phyloP scores from a whole-genome alignment of 2,113 vertebrate species.

The Melanocharis versteri region DNA sequence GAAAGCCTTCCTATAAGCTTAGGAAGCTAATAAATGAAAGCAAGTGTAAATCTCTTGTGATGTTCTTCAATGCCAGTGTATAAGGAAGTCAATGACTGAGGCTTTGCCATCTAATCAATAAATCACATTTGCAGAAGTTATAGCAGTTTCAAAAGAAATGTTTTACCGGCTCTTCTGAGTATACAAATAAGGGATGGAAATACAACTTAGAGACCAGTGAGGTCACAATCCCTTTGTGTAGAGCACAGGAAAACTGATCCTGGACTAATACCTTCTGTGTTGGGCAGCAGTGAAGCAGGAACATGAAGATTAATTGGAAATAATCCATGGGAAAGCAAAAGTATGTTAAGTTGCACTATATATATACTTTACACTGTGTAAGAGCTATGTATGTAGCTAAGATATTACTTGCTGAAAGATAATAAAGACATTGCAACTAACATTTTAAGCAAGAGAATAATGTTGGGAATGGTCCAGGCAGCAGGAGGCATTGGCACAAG shows the following conservation, averaged over 20 bases:
- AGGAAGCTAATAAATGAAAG: not conserved
- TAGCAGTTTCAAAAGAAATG: not conserved
- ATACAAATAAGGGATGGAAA: not conserved
- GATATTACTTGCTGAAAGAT: not conserved
- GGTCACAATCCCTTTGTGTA: not conserved
- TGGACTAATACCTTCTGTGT: not conserved
- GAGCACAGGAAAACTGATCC: not conserved
- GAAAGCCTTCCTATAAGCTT: not conserved
- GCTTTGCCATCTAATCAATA: not conserved
- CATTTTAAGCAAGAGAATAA: not conserved
- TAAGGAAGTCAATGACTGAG: not conserved
- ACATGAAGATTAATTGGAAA: not conserved
- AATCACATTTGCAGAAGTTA: not conserved
- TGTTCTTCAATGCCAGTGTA: not conserved
- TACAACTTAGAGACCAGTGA: not conserved
- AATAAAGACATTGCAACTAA: not conserved
- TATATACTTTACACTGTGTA: not conserved
- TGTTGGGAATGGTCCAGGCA: not conserved
- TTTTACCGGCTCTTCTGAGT: not conserved
- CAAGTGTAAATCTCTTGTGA: not conserved
- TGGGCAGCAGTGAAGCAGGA: not conserved
- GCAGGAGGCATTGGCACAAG: not conserved
- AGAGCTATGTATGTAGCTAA: not conserved
- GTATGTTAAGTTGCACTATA: not conserved
- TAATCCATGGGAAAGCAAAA: not conserved